Percentiles rank a stretch among this genome's conserved stretches.
phyloP scores from a whole-genome alignment of 2,888 invertebrate genomes.

The Parnassius orleans region DNA sequence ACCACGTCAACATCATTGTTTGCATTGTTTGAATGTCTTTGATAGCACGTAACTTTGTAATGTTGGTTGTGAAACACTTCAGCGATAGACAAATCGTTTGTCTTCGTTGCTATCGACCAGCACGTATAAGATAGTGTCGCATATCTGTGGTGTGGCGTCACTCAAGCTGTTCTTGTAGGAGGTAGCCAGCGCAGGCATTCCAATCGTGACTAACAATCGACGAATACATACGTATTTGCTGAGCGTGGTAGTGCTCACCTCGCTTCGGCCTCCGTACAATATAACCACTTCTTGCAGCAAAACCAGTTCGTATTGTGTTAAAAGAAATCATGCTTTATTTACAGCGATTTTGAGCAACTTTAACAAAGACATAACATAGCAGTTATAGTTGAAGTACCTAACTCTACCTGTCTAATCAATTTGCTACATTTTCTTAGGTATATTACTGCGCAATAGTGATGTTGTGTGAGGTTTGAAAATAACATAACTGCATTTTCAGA shows the following conservation, averaged over 20 bases:
- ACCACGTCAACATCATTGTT: constrained; percentile 25
- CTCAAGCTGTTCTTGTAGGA: constrained; percentile 48
- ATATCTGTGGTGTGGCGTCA: constrained; percentile 20
- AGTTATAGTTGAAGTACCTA: not conserved
- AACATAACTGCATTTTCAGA: not conserved
- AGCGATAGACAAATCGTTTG: constrained; percentile 8
- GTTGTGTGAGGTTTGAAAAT: not conserved
- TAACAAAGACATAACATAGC: not conserved
- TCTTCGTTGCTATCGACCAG: constrained; percentile 7
- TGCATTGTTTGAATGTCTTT: constrained; percentile 24
- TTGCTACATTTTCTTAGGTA: not conserved
- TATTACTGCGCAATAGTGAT: not conserved
- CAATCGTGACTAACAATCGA: constrained; percentile 65
- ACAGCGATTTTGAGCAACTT: constrained; percentile 2
- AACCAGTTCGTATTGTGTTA: constrained; percentile 51
- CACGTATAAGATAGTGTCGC: constrained; percentile 1
- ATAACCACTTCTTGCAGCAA: constrained; percentile 67
- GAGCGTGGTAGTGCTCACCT: constrained; percentile 65
- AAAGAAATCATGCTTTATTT: constrained; percentile 10
- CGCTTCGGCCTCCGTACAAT: constrained; percentile 63
- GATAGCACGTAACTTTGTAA: constrained; percentile 17
- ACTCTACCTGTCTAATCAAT: constrained; percentile 3
- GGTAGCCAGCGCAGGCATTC: constrained; percentile 61
- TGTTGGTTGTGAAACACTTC: constrained; percentile 10
- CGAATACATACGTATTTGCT: constrained; percentile 40